phyloP scores from a whole-genome alignment of 2,113 vertebrate species.

The Pionites leucogaster region DNA sequence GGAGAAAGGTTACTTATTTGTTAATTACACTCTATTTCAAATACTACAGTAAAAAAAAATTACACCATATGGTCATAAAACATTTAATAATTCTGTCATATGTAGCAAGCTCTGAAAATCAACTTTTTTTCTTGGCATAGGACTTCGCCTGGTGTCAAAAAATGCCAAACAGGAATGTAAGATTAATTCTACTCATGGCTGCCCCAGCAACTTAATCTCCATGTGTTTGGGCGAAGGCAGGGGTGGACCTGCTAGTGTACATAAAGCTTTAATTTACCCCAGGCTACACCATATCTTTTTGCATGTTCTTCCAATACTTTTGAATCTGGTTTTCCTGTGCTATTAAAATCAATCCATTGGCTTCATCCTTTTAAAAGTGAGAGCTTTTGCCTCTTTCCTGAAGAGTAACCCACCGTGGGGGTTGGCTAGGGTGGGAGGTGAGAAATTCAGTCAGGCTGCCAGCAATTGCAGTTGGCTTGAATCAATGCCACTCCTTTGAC shows the following conservation, averaged over 20 bases:
- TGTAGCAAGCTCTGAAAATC: conserved; percentile 25
- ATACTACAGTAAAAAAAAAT: not conserved
- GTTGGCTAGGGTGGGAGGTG: not conserved
- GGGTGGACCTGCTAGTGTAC: not conserved
- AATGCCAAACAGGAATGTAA: conserved; percentile 37
- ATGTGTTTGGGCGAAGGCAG: not conserved
- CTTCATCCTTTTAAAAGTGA: not conserved
- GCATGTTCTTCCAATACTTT: not conserved
- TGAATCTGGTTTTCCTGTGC: not conserved
- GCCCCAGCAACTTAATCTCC: conserved; percentile 2
- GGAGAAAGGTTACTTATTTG: not conserved
- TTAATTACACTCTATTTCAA: conserved; percentile 7
- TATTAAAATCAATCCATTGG: not conserved
- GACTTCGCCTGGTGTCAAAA: conserved; percentile 14
- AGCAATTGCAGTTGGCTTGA: conserved; percentile 22
- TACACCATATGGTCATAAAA: conserved; percentile 18
- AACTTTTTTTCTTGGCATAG: conserved; percentile 40
- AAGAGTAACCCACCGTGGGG: not conserved
- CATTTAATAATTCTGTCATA: conserved; percentile 28
- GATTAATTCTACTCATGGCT: conserved; percentile 9
- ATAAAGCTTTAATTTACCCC: not conserved
- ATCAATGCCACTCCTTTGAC: conserved; percentile 18
- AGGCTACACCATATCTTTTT: not conserved
- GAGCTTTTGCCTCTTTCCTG: not conserved
- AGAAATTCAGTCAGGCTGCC: conserved; percentile 33